Evolutionary conservation across 2,888 invertebrate genomes (phyloP).

Genomic region (Melipona bicolor): DNA sequence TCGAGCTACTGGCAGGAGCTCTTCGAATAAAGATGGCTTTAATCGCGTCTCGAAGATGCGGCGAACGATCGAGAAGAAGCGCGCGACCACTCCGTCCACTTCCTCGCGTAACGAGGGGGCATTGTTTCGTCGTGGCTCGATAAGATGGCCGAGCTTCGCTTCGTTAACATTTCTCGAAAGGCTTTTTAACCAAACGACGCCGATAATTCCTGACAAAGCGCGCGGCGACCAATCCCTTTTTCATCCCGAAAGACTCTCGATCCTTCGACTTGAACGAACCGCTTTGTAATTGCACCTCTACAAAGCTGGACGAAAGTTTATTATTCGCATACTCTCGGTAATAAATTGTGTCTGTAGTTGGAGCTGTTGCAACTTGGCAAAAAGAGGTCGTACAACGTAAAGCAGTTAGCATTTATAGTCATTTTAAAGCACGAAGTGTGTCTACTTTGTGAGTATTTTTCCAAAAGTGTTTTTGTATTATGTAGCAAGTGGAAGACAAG

Average conservation of each 20-base stretch:
- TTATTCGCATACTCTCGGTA: no score
- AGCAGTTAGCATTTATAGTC: no score
- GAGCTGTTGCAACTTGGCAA: no score
- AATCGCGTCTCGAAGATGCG: constrained; percentile 48
- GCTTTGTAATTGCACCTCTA: background rate
- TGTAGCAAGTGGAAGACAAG: no score
- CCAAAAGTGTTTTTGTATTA: no score
- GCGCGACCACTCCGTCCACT: constrained; percentile 26
- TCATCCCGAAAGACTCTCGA: background rate
- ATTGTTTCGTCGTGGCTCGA: constrained; percentile 61
- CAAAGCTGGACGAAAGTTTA: background rate
- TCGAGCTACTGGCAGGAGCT: background rate
- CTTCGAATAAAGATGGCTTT: constrained; percentile 45
- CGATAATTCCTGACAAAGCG: constrained; percentile 22
- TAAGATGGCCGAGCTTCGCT: constrained; percentile 52
- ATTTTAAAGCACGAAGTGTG: no score
- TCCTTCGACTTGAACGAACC: background rate
- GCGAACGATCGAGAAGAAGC: constrained; percentile 29
- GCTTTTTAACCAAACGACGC: constrained; percentile 19
- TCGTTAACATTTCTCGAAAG: constrained; percentile 60
- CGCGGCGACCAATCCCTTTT: background rate
- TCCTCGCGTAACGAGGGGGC: constrained; percentile 55
- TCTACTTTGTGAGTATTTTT: no score
- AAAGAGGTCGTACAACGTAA: no score
- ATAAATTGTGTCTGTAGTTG: no score